These are phyloP conservation scores for Macrophya alboannulata DNA, from an alignment of 2,888 invertebrate species.

Conservation along the genomic window DNA sequence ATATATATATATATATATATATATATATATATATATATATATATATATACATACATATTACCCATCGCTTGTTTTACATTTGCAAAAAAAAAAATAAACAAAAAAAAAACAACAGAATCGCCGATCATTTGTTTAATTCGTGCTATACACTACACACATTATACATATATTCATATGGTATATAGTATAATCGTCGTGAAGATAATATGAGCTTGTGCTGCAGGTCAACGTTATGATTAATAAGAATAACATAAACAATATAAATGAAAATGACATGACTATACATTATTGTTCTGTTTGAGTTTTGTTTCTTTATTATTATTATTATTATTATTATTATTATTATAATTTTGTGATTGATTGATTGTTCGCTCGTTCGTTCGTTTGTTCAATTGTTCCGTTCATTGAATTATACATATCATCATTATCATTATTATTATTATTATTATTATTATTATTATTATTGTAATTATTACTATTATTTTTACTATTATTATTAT, in stretches of 20 bases:
- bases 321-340: too few relatives aligned
- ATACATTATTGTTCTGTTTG: constrained; percentile 22
- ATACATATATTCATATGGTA: not conserved
- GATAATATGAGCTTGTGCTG: constrained; percentile 28
- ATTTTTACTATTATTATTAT: constrained; percentile 10
- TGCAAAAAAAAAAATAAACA: not conserved
- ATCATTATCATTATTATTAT: constrained; percentile 11
- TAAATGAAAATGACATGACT: not conserved
- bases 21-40: not conserved
- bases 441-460: constrained; percentile 30
- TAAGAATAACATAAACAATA: not conserved
- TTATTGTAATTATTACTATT: constrained; percentile 19
- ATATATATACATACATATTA: not conserved
- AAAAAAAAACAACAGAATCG: not conserved
- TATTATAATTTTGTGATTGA: constrained; percentile 2
- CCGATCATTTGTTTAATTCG: constrained; percentile 12
- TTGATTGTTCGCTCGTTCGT: constrained; percentile 28
- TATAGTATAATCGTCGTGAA: not conserved
- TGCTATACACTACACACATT: not conserved
- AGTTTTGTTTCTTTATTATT: not conserved
- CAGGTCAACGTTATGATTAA: constrained; percentile 29
- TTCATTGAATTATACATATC: not conserved
- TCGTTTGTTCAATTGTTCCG: constrained; percentile 9
- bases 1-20: not conserved
- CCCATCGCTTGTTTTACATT: constrained; percentile 1